Evolutionary conservation across 2,797 vertebrate species (phyloP), one percentile per base, ranked within the genome.

Genomic region (Gambelia wislizenii): DNA sequence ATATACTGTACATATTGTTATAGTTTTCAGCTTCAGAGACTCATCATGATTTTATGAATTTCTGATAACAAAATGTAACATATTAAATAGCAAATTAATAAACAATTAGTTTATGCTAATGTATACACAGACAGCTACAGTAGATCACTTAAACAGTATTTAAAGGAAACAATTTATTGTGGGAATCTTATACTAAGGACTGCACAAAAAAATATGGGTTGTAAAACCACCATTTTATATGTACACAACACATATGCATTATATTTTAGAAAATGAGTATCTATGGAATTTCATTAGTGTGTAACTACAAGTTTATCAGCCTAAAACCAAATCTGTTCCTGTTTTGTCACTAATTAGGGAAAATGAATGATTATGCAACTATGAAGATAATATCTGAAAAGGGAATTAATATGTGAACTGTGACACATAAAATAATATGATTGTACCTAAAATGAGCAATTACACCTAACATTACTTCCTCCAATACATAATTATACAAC

Each of bases 281-380:
- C 76, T 79, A 69, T 52, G 49, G 7, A 61, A 33, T 9, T 69
- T 1, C 77, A 4, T 22, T 77, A 49, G 14, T 81, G 74, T 42
- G 90, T n/a, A 78, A 67, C 4, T 7, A 82, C 0, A 0, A 8
- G 44, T 75, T 86, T 6, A 44, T 85, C 72, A 0, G 0, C 78
- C 39, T 3, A 44, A 86, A 39, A 44, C 49, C 2, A 25, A 59
- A 79, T 20, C 16, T 25, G 20, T 76, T 2, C 2, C 54, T 44
- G 6, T 5, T 20, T 8, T 10, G 83, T 74, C 18, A 70, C 6
- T 49, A 2, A 3, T 22, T 47, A 86, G 33, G 0, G 27, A 42
- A 87, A 81, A 0, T 2, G 64, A 83, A 87, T 70, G 36, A 70
- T 56, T 42, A 87, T 72, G 20, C 39, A 87, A n/a, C 77, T 14